Percentiles rank a stretch among this genome's conserved stretches.
Evolutionary conservation across 2,113 vertebrate species (phyloP).

Genomic region (Pseudorectes ferrugineus): DNA sequence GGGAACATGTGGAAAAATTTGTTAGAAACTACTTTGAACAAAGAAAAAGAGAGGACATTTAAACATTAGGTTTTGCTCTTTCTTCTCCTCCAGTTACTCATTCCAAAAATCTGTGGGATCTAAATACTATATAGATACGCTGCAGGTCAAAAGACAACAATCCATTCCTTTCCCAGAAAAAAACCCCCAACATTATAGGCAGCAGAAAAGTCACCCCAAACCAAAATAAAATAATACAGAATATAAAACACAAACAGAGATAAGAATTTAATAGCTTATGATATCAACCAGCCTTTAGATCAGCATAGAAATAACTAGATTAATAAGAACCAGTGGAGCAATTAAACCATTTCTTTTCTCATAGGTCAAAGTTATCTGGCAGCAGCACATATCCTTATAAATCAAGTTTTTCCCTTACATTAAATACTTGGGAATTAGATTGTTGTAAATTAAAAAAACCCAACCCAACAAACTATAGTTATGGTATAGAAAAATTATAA

Average conservation of each 20-base stretch:
- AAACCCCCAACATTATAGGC: accelerated
- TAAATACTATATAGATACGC: not conserved
- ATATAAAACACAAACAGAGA: not conserved
- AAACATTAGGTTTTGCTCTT: not conserved
- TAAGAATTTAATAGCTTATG: not conserved
- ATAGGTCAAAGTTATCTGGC: not conserved
- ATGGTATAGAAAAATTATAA: not conserved
- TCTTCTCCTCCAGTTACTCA: not conserved
- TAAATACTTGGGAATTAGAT: not conserved
- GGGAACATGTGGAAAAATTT: not conserved
- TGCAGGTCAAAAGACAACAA: not conserved
- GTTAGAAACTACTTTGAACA: not conserved
- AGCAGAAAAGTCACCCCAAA: not conserved
- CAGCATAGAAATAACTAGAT: not conserved
- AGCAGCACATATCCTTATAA: not conserved
- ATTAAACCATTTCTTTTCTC: not conserved
- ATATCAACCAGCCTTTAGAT: not conserved
- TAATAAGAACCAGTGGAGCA: not conserved
- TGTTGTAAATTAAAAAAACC: not conserved
- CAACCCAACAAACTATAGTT: not conserved
- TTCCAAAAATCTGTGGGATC: not conserved
- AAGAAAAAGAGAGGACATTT: not conserved
- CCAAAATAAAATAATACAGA: not conserved
- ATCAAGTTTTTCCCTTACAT: not conserved
- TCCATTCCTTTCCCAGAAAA: not conserved